phyloP scores from a whole-genome alignment of 2,888 invertebrate genomes.

The Scaptomyza cyrtandrae region DNA sequence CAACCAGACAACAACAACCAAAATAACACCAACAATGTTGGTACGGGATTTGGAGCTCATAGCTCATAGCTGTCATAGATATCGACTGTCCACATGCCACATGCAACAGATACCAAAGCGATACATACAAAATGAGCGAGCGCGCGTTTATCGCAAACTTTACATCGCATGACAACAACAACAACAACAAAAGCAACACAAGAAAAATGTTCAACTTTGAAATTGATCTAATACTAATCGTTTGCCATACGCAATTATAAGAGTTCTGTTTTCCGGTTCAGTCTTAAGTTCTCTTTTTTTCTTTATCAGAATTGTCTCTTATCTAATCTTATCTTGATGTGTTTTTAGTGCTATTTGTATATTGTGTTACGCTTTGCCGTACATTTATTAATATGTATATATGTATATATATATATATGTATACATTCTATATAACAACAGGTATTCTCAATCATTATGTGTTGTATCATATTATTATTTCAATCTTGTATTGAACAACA shows the following conservation, averaged over 20 bases:
- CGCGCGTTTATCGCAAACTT: not conserved
- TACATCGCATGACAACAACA: constrained; percentile 4
- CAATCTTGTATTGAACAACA: not conserved
- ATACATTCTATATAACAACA: constrained; percentile 33
- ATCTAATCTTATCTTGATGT: constrained; percentile 40
- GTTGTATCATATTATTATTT: constrained; percentile 31
- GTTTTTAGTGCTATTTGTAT: constrained; percentile 22
- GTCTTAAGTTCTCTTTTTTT: not conserved
- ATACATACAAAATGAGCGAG: constrained; percentile 44
- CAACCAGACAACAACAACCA: constrained; percentile 3
- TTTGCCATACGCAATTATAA: constrained; percentile 15
- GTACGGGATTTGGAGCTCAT: constrained; percentile 28
- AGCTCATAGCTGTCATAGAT: constrained; percentile 68
- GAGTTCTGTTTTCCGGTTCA: not conserved
- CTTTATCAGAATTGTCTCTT: not conserved
- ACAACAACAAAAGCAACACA: not conserved
- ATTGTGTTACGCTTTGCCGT: not conserved
- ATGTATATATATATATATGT: not conserved
- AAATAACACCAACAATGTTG: not conserved
- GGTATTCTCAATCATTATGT: constrained; percentile 45
- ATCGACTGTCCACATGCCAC: constrained; percentile 48
- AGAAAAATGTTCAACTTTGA: constrained; percentile 8
- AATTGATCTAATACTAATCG: constrained; percentile 35
- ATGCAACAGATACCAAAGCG: constrained; percentile 53
- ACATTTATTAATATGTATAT: not conserved